phyloP scores from a whole-genome alignment of 2,888 invertebrate species.

The Acrobeloides nanus region DNA sequence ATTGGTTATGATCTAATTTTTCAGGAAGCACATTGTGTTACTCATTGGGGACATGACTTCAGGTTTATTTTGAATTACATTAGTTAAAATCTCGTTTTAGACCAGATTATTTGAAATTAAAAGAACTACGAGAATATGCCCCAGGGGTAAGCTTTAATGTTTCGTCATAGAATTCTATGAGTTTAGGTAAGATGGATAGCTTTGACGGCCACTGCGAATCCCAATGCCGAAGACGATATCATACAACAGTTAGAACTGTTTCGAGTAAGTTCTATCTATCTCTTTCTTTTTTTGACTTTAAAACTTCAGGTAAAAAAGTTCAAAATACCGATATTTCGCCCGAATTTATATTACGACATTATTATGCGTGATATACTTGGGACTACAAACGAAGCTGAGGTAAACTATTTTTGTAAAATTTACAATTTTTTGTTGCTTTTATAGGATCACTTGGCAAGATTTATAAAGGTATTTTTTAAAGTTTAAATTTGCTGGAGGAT shows the following conservation, averaged over 20 bases:
- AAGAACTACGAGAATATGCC: constrained; percentile 64
- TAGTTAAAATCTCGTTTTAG: too few relatives aligned
- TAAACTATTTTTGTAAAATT: constrained; percentile 8
- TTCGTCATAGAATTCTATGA: not conserved
- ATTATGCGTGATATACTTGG: constrained; percentile 73
- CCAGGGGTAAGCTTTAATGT: constrained; percentile 59
- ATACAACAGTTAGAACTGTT: constrained; percentile 16
- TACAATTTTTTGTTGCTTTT: constrained; percentile 2
- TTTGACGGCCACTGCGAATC: constrained; percentile 85
- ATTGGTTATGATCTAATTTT: constrained; percentile 55
- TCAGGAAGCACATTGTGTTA: constrained; percentile 96
- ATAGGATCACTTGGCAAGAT: constrained; percentile 60
- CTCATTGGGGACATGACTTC: constrained; percentile 79
- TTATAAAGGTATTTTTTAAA: constrained; percentile 29
- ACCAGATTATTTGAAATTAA: constrained; percentile 84
- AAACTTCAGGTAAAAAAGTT: constrained; percentile 57
- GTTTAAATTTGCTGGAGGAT: too few relatives aligned
- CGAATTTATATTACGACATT: constrained; percentile 89
- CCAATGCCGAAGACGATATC: constrained; percentile 61
- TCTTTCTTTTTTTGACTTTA: constrained; percentile 1
- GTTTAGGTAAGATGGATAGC: constrained; percentile 59
- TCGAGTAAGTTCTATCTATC: constrained; percentile 11
- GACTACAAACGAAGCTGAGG: constrained; percentile 30
- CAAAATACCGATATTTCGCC: constrained; percentile 78
- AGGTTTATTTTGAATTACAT: too few relatives aligned